Base-by-base conservation (phyloP, 2,113 vertebrate species). In the Heterochromis multidens region DNA sequence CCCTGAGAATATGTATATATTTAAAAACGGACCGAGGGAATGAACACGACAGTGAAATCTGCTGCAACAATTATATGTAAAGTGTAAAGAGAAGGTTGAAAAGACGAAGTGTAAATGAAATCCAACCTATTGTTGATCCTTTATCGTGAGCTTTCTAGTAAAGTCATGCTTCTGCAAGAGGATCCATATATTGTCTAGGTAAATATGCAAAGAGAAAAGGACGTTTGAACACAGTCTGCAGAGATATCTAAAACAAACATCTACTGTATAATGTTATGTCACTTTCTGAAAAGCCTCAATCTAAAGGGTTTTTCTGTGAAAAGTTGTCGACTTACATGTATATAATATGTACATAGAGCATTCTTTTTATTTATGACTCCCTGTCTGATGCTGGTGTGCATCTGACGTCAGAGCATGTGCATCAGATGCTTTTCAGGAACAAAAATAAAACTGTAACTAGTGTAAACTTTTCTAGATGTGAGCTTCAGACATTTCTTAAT, bases 71-170 rank as follows among this genome's bases (percentile, higher is more conserved):
- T 88, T 82, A 82, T 82, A 89, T 74, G 31, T 9, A 35, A 52
- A 29, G 57, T 60, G 76, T 49, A 81, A 87, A 84, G 56, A 67
- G 72, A 21, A 14, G 84, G 52, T 70, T 80, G 74, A 77, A 81
- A 80, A 84, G 27, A 29, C 23, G 14, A 1, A 16, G 5, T 11
- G 25, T 79, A 57, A 87, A 77, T 86, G 29, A 85, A 82, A 85
- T 63, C n/a, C 11, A 7, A 2, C 1, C 57, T 16, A 81, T 77
- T 79, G 80, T 77, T 61, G 81, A 78, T 81, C 83, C 27, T 77
- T 92, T 88, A 80, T 82, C 58, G 19, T 12, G 1, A 33, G 80
- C 91, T 89, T 88, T 92, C 83, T 86, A 88, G 80, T 85, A 86
- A 90, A 88, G 61, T 76, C 52, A 58, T 61, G 80, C 52, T 46